Percentiles rank a stretch among this genome's conserved stretches.
These are phyloP conservation scores for Nephrotoma appendiculata DNA, from an alignment of 2,888 invertebrate species.

Conservation along the genomic window DNA sequence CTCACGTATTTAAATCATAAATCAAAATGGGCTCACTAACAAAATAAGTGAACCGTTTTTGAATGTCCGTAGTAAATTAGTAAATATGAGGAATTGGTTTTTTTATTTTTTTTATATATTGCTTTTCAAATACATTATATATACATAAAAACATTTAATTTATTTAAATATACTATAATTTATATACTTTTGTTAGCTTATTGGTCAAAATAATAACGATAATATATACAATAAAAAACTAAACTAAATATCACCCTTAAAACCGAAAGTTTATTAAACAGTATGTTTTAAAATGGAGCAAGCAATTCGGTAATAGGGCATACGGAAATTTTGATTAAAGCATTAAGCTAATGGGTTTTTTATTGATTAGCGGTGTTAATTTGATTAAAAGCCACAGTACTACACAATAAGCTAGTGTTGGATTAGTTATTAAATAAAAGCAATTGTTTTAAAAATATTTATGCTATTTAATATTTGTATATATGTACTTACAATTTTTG, in stretches of 20 bases:
- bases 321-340: not conserved
- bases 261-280: not conserved
- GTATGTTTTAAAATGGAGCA: not conserved
- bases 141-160: not conserved
- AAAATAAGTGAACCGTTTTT: not conserved
- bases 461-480: not conserved
- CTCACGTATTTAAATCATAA: no score
- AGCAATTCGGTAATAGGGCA: not conserved
- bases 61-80: not conserved
- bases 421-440: not conserved
- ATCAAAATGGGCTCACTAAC: no score
- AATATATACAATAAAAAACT: not conserved
- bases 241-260: not conserved
- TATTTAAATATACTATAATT: not conserved
- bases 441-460: not conserved
- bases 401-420: not conserved
- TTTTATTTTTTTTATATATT: not conserved
- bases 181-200: not conserved
- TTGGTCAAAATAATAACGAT: not conserved
- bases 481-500: not conserved
- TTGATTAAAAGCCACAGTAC: not conserved
- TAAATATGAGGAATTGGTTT: not conserved
- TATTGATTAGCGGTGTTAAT: not conserved
- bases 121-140: not conserved
- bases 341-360: not conserved